Evolutionary conservation across 2,888 invertebrate species (phyloP).

Genomic region (Mycalesis mineus): DNA sequence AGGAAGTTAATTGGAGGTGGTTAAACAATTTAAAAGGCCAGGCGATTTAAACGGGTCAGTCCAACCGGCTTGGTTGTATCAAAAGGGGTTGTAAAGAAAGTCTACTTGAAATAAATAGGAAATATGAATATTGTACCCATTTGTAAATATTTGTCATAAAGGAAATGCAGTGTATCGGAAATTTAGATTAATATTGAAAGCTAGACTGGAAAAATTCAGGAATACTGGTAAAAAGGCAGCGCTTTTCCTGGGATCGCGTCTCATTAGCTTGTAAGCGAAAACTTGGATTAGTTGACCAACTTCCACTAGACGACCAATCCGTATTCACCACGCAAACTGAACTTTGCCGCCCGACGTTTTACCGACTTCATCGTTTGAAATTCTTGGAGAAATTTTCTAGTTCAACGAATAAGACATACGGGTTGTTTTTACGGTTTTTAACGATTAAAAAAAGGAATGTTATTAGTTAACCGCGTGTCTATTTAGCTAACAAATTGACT

Average conservation of each 20-base stretch:
- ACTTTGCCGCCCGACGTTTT: conserved; percentile 34
- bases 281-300: conserved; percentile 77
- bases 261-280: conserved; percentile 73
- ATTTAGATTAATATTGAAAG: neutral
- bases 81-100: too few species aligned
- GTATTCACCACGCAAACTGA: conserved; percentile 26
- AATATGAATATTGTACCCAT: too few species aligned
- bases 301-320: conserved; percentile 43
- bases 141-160: neutral
- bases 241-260: conserved; percentile 61
- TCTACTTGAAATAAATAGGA: too few species aligned
- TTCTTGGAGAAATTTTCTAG: neutral
- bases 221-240: conserved; percentile 22
- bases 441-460: too few species aligned
- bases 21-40: too few species aligned
- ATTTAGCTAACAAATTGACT: too few species aligned
- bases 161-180: neutral
- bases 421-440: too few species aligned
- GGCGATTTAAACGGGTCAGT: too few species aligned
- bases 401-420: neutral
- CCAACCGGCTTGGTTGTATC: too few species aligned
- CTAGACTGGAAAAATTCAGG: neutral
- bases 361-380: conserved; percentile 13
- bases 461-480: too few species aligned
- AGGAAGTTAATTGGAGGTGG: too few species aligned